phyloP scores from a whole-genome alignment of 2,797 vertebrate species.

The Fistularia tabacaria region DNA sequence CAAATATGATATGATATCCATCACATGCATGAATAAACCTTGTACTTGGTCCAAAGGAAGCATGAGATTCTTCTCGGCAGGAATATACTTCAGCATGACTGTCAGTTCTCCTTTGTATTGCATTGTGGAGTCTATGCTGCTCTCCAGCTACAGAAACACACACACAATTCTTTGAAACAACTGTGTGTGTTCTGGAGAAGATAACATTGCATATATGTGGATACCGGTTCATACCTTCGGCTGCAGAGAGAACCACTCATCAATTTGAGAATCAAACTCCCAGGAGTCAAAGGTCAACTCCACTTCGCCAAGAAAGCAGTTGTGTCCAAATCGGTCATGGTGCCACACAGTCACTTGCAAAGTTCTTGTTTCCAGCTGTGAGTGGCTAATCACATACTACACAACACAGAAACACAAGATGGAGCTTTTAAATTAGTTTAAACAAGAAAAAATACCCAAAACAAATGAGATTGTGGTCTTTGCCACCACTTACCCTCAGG shows the following conservation, averaged over 20 bases:
- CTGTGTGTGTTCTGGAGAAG: background rate
- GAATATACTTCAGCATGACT: slow-evolving; percentile 89
- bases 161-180: background rate
- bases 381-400: slow-evolving; percentile 95
- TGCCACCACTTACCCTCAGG: slow-evolving; percentile 79
- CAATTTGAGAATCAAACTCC: slow-evolving; percentile 88
- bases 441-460: background rate
- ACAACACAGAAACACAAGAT: slow-evolving; percentile 18
- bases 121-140: slow-evolving; percentile 75
- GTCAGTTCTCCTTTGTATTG: slow-evolving; percentile 96
- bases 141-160: slow-evolving; percentile 73
- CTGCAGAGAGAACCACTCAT: slow-evolving; percentile 90
- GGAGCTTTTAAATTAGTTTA: background rate
- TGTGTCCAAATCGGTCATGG: slow-evolving; percentile 91
- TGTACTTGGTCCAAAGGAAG: slow-evolving; percentile 84
- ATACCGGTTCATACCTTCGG: slow-evolving; percentile 79
- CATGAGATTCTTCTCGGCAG: slow-evolving; percentile 84
- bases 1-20: too few species aligned
- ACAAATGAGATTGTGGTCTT: background rate
- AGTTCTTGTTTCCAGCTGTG: slow-evolving; percentile 91
- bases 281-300: slow-evolving; percentile 93
- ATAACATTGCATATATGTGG: background rate
- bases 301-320: slow-evolving; percentile 95
- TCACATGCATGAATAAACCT: slow-evolving; percentile 70
- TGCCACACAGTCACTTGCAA: slow-evolving; percentile 97